A percentile compares a stretch with the other conserved stretches of the same genome.
Evolutionary conservation across 2,113 vertebrate species (phyloP).

Genomic region (Asarcornis scutulata): DNA sequence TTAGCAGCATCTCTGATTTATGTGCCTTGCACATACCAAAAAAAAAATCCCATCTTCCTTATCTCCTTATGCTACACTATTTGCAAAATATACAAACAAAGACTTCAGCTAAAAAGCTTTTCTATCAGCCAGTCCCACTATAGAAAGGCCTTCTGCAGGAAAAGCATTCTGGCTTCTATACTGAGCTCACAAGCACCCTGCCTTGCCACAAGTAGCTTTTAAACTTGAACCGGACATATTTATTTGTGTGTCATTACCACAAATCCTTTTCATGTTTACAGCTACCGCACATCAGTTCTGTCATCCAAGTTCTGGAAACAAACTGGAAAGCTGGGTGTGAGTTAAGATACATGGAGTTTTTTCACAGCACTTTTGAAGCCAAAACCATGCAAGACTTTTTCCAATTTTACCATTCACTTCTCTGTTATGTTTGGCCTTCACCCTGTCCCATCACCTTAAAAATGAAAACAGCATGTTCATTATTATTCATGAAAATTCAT

Average conservation of each 20-base stretch:
- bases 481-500: constrained; percentile 65
- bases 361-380: constrained; percentile 10
- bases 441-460: constrained; percentile 55
- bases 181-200: not conserved
- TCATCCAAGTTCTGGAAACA: not conserved
- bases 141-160: not conserved
- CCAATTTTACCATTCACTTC: constrained; percentile 39
- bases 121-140: not conserved
- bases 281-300: not conserved
- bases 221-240: not conserved
- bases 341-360: not conserved
- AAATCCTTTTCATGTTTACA: not conserved
- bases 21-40: not conserved
- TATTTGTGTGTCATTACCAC: not conserved
- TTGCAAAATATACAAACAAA: not conserved
- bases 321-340: constrained; percentile 8
- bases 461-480: constrained; percentile 58
- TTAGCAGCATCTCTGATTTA: not conserved
- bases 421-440: constrained; percentile 51
- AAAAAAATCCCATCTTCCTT: not conserved
- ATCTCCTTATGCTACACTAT: not conserved
- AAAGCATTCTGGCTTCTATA: not conserved
- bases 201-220: not conserved
- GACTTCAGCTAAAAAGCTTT: not conserved
- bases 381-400: constrained; percentile 51